Conservation (phyloP, 1,140 invertebrate genomes). For the Physella acuta region DNA sequence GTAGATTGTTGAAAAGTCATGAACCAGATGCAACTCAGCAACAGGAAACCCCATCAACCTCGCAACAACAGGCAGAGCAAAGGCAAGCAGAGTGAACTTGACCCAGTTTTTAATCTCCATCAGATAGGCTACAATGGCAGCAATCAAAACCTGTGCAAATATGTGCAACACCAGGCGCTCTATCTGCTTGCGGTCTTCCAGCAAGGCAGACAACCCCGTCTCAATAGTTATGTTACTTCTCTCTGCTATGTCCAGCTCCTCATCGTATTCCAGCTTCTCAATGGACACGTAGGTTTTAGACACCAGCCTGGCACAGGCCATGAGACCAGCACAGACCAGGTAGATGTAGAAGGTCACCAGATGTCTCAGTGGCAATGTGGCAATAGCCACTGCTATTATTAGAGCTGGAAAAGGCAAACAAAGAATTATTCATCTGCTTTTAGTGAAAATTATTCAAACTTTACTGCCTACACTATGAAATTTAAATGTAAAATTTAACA, state of each 20-base stretch:
- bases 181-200: slow-evolving; percentile 44
- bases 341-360: slow-evolving; percentile 65
- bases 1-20: slow-evolving; percentile 62
- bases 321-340: slow-evolving; percentile 59
- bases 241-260: slow-evolving; percentile 36
- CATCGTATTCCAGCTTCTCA: slow-evolving; percentile 46
- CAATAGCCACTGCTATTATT: slow-evolving; percentile 61
- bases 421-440: too few relatives aligned
- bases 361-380: slow-evolving; percentile 62
- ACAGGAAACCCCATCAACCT: slow-evolving; percentile 60
- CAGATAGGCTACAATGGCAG: slow-evolving; percentile 59
- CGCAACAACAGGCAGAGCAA: slow-evolving; percentile 62
- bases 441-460: too few relatives aligned
- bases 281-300: slow-evolving; percentile 61
- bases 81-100: slow-evolving; percentile 57
- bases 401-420: slow-evolving; percentile 61
- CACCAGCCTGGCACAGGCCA: slow-evolving; percentile 59
- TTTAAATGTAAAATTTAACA: too few relatives aligned
- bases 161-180: slow-evolving; percentile 56
- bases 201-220: slow-evolving; percentile 38
- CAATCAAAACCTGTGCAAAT: slow-evolving; percentile 59
- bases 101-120: slow-evolving; percentile 60
- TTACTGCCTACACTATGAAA: too few relatives aligned
- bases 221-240: slow-evolving; percentile 27
- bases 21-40: slow-evolving; percentile 59